Conservation (phyloP, 2,888 invertebrate genomes). For the Pecten maximus region DNA sequence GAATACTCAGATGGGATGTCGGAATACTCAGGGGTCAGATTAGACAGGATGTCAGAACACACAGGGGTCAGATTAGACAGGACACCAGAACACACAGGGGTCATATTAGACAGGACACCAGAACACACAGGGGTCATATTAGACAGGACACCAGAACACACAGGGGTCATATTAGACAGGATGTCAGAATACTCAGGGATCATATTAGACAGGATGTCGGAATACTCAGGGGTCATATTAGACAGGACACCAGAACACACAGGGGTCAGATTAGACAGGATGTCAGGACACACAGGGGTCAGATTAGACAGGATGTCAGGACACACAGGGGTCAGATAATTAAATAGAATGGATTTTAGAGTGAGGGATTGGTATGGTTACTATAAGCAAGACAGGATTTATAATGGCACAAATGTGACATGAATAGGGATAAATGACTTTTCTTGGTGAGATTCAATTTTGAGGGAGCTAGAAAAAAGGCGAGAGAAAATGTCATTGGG, state of each 20-base stretch:
- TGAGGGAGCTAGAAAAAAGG: neutral
- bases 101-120: neutral
- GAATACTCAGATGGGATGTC: neutral
- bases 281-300: neutral
- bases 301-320: neutral
- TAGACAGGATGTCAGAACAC: neutral
- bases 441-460: neutral
- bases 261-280: neutral
- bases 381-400: no score
- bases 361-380: neutral
- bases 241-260: neutral
- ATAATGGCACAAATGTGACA: no score
- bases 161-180: neutral
- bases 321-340: neutral
- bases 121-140: no score
- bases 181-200: neutral
- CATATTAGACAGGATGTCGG: neutral
- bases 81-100: neutral
- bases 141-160: neutral
- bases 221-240: neutral
- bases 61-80: neutral
- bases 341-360: neutral
- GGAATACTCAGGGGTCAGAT: neutral
- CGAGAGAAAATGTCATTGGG: neutral
- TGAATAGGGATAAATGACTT: no score